Conservation (phyloP, 2,113 vertebrate species). For the Dascyllus trimaculatus region DNA sequence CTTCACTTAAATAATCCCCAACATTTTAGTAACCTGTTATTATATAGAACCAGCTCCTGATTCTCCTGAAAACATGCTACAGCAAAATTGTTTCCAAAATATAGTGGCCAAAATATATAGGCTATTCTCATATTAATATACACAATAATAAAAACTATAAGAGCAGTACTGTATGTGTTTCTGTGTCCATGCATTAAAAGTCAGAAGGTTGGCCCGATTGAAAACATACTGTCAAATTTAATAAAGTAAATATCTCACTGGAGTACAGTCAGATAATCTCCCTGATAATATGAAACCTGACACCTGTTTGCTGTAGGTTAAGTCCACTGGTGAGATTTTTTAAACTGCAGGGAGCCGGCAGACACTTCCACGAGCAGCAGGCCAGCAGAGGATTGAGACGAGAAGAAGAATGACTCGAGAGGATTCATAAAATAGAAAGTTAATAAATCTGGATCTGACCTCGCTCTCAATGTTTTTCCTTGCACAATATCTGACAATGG, state of each 20-base stretch:
- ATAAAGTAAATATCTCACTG: background rate
- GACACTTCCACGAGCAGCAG: background rate
- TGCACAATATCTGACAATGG: background rate
- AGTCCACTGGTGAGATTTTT: background rate
- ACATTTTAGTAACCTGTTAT: too few relatives aligned
- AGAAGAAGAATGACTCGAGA: constrained; percentile 1
- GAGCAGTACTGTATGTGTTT: background rate
- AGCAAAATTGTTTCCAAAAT: too few relatives aligned
- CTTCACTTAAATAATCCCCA: too few relatives aligned
- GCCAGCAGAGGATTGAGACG: background rate
- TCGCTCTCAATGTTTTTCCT: background rate
- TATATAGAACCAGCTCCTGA: too few relatives aligned
- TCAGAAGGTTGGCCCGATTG: background rate
- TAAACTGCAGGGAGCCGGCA: background rate
- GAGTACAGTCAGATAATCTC: background rate
- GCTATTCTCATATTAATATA: too few relatives aligned
- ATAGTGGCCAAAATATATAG: too few relatives aligned
- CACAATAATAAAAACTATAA: too few relatives aligned
- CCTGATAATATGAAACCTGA: background rate
- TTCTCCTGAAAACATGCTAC: too few relatives aligned
- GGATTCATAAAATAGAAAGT: constrained; percentile 2
- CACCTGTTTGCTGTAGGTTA: background rate
- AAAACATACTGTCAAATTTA: too few relatives aligned
- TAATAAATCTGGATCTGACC: constrained; percentile 19
- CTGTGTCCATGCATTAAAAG: background rate